A percentile compares a stretch with the other conserved stretches of the same genome.
Conservation (phyloP, 1,140 invertebrate species). For the Neuroterus valhalla region DNA sequence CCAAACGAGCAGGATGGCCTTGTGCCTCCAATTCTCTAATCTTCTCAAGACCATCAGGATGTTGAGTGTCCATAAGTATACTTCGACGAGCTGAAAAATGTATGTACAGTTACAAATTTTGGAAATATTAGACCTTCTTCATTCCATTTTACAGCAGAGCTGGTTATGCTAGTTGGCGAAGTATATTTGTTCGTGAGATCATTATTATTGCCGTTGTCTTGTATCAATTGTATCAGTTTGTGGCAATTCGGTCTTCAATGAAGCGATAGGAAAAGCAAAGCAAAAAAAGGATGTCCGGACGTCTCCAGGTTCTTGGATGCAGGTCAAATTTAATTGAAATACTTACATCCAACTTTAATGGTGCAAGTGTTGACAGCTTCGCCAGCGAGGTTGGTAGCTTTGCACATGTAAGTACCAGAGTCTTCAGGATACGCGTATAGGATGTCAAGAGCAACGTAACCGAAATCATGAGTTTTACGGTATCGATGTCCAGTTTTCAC, state of each 20-base stretch:
- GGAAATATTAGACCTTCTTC: conserved; percentile 10
- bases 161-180: neutral
- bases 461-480: conserved; percentile 95
- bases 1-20: conserved; percentile 84
- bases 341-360: conserved; percentile 85
- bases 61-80: conserved; percentile 92
- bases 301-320: neutral
- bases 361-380: conserved; percentile 94
- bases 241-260: neutral
- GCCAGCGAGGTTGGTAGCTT: conserved; percentile 92
- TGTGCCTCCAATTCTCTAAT: conserved; percentile 92
- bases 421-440: conserved; percentile 95
- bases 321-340: conserved; percentile 10
- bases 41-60: conserved; percentile 94
- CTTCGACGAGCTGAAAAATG: conserved; percentile 84
- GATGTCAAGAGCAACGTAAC: conserved; percentile 95
- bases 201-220: conserved; percentile 45
- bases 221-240: conserved; percentile 37
- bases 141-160: neutral
- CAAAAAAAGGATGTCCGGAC: neutral
- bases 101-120: no score
- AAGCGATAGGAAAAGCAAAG: neutral
- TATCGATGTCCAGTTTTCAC: conserved; percentile 85
- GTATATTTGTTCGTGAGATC: conserved; percentile 28
- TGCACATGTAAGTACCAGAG: conserved; percentile 95